Percentiles rank a stretch among this genome's conserved stretches.
These are phyloP conservation scores for Varroa destructor DNA, from an alignment of 1,140 invertebrate species.

Conservation along the genomic window DNA sequence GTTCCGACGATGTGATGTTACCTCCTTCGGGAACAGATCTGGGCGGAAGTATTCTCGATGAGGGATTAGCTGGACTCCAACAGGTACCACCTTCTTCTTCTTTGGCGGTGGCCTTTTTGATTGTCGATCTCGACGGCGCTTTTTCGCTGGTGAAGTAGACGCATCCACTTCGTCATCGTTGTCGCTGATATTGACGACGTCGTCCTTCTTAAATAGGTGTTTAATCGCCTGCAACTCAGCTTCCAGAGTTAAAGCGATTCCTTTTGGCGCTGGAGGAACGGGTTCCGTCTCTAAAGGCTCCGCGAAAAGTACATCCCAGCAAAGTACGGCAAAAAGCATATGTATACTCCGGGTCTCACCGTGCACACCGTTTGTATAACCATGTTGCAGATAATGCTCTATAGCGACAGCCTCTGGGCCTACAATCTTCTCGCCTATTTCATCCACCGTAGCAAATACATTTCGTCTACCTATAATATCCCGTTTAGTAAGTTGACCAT, in stretches of 20 bases:
- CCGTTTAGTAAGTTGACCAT: not conserved
- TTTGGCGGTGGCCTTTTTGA: not conserved
- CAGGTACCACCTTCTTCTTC: not conserved
- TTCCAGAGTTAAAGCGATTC: not conserved
- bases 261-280: not conserved
- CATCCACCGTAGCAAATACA: slow-evolving; percentile 13
- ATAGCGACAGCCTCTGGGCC: slow-evolving; percentile 13
- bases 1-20: not conserved
- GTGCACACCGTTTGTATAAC: slow-evolving; percentile 7
- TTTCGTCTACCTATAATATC: slow-evolving; percentile 10
- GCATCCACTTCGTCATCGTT: not conserved
- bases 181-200: too few relatives aligned
- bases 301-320: slow-evolving; percentile 3
- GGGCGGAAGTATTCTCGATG: not conserved
- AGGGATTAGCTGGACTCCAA: not conserved
- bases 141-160: not conserved
- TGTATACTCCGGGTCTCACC: slow-evolving; percentile 1
- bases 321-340: slow-evolving; percentile 7
- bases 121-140: not conserved
- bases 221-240: not conserved
- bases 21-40: not conserved
- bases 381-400: not conserved
- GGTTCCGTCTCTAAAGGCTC: not conserved
- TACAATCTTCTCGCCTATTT: not conserved
- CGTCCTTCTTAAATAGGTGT: not conserved